Evolutionary conservation across 2,113 vertebrate genomes (phyloP).

Genomic region (Melospiza melodia): DNA sequence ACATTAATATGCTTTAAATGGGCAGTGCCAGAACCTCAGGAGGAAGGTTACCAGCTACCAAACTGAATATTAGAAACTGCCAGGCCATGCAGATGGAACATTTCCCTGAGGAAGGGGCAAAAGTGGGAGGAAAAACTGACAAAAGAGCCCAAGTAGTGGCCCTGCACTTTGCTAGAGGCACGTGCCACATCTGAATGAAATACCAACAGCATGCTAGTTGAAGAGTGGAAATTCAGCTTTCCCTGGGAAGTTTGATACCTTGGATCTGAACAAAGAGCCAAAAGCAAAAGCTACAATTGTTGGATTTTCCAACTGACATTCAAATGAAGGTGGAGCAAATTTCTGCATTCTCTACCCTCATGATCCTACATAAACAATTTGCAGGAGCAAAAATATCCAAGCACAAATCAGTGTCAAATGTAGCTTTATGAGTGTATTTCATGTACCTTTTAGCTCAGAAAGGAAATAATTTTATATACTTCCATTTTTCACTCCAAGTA

Average conservation of each 20-base stretch:
- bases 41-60: not conserved
- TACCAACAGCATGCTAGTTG: not conserved
- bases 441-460: not conserved
- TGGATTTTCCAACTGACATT: not conserved
- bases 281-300: not conserved
- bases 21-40: not conserved
- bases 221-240: slow-evolving; percentile 30
- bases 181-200: slow-evolving; percentile 36
- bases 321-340: not conserved
- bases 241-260: slow-evolving; percentile 1
- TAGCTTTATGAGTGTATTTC: not conserved
- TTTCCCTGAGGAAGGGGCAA: not conserved
- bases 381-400: not conserved
- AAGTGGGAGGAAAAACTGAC: not conserved
- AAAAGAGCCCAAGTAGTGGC: not conserved
- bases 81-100: not conserved
- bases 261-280: not conserved
- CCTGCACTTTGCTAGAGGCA: not conserved
- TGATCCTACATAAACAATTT: not conserved
- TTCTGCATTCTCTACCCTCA: not conserved
- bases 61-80: not conserved
- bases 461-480: not conserved
- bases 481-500: not conserved
- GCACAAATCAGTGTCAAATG: not conserved
- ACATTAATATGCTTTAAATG: not conserved